phyloP scores from a whole-genome alignment of 2,797 vertebrate genomes.

The Gallirallus australis region DNA sequence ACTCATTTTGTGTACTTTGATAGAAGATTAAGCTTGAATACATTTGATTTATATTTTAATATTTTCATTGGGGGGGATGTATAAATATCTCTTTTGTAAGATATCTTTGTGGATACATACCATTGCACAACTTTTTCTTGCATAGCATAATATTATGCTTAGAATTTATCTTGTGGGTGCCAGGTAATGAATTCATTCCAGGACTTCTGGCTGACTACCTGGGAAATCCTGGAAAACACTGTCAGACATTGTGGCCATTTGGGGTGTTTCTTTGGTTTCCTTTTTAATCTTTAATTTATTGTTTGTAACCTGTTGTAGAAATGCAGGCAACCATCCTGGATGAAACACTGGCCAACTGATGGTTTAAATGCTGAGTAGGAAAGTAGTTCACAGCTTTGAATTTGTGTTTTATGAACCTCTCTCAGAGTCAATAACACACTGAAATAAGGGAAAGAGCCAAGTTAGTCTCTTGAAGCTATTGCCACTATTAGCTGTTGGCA shows the following conservation, averaged over 20 bases:
- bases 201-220: background rate
- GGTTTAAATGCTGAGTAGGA: background rate
- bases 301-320: background rate
- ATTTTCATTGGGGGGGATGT: background rate
- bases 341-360: background rate
- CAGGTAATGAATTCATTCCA: background rate
- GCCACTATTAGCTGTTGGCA: background rate
- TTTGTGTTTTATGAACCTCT: background rate
- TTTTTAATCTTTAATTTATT: background rate
- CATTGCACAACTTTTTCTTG: background rate
- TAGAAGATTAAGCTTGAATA: background rate
- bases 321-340: background rate
- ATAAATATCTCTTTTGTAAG: constrained; percentile 1
- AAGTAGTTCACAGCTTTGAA: background rate
- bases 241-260: background rate
- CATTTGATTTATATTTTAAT: background rate
- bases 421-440: background rate
- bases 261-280: background rate
- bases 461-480: background rate
- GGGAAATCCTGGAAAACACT: background rate
- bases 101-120: background rate
- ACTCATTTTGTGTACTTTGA: background rate
- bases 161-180: background rate
- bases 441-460: background rate
- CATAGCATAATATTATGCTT: background rate